These are phyloP conservation scores for Epizoanthus ramosus DNA, from an alignment of 92 coral and sea anemone genomes.

Conservation along the genomic window DNA sequence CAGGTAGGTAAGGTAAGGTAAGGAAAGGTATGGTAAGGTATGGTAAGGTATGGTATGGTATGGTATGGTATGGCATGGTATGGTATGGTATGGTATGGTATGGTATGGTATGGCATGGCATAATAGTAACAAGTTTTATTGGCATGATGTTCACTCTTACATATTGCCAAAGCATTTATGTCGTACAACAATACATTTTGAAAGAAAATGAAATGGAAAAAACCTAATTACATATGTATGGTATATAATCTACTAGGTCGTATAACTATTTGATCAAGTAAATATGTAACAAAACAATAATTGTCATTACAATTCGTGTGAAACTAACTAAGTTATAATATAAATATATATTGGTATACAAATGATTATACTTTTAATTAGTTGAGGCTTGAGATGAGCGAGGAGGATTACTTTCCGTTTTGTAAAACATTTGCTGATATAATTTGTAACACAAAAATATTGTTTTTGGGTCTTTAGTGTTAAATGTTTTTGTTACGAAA, in stretches of 20 bases:
- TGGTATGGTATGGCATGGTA: no score
- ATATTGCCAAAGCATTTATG: no score
- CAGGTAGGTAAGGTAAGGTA: no score
- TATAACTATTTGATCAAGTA: conserved; percentile 17
- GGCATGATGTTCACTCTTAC: no score
- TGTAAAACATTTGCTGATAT: no score
- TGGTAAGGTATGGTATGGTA: no score
- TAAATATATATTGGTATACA: not conserved
- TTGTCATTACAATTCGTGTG: conserved; percentile 23
- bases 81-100: no score
- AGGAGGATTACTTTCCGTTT: conserved; percentile 17
- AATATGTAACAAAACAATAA: conserved; percentile 15
- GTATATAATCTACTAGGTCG: not conserved
- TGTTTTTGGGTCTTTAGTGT: conserved; percentile 15
- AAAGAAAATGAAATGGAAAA: not conserved
- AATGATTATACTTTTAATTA: not conserved
- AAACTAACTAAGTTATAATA: conserved; percentile 3
- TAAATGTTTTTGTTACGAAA: no score
- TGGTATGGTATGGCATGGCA: no score
- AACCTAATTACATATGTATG: not conserved
- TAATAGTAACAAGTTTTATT: no score
- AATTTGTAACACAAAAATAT: conserved; percentile 21
- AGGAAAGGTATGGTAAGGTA: no score
- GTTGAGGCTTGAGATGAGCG: conserved; percentile 31
- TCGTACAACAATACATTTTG: no score